phyloP scores from a whole-genome alignment of 1,140 invertebrate species.

The Hyposmocoma kahamanoa region DNA sequence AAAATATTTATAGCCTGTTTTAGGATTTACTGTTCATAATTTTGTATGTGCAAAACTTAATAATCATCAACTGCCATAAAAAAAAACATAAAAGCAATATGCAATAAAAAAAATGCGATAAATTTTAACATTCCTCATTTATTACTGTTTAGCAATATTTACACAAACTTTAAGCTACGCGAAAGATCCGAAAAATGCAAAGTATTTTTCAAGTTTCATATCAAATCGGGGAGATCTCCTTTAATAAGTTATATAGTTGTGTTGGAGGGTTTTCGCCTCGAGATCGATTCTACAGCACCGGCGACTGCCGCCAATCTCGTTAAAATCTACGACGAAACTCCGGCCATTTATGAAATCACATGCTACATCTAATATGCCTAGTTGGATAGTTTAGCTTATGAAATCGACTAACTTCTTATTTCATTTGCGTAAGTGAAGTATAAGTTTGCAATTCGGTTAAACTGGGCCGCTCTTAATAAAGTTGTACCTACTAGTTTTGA shows the following conservation, averaged over 20 bases:
- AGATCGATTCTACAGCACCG: slow-evolving; percentile 42
- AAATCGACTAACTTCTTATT: slow-evolving; percentile 1
- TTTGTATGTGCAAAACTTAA: too few species aligned
- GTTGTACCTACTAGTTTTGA: too few species aligned
- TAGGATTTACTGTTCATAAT: too few species aligned
- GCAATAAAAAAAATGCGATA: too few species aligned
- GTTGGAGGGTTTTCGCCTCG: slow-evolving; percentile 44
- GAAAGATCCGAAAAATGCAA: slow-evolving; percentile 19
- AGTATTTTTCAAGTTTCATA: slow-evolving; percentile 38
- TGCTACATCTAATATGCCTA: slow-evolving; percentile 29
- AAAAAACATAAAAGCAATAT: too few species aligned
- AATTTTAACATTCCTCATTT: too few species aligned
- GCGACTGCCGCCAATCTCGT: slow-evolving; percentile 58
- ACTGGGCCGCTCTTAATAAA: too few species aligned
- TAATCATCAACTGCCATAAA: too few species aligned
- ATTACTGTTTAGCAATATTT: too few species aligned
- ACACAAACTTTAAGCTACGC: slow-evolving; percentile 8
- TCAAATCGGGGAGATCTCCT: slow-evolving; percentile 42
- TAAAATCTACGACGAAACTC: slow-evolving; percentile 61
- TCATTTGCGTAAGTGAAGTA: slow-evolving; percentile 4
- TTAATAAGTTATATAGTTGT: slow-evolving; percentile 63
- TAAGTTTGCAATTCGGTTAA: too few species aligned
- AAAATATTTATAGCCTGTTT: too few species aligned
- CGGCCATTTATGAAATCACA: slow-evolving; percentile 46
- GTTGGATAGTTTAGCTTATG: slow-evolving; percentile 13